Conservation (phyloP, 2,888 invertebrate species). For the Caradrina kadenii region DNA sequence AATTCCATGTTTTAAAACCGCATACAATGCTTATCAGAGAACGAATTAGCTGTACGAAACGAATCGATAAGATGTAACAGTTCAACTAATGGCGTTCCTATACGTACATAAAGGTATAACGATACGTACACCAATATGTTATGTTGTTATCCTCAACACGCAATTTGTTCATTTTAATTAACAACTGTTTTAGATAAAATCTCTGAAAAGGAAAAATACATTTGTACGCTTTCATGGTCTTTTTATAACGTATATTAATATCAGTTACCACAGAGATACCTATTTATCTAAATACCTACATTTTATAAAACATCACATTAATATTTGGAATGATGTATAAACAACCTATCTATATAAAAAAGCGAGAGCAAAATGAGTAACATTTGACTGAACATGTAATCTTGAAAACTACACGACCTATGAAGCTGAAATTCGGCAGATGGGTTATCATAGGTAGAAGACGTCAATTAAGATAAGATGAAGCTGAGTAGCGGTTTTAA, state of each 20-base stretch:
- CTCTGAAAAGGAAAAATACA: slow-evolving; percentile 24
- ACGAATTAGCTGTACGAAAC: slow-evolving; percentile 32
- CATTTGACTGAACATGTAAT: too few species aligned
- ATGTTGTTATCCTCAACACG: slow-evolving; percentile 29
- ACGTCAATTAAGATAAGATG: too few species aligned
- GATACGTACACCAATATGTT: slow-evolving; percentile 5
- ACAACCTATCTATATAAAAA: too few species aligned
- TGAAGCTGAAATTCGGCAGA: too few species aligned
- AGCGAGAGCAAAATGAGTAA: too few species aligned
- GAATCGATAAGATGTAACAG: slow-evolving; percentile 36
- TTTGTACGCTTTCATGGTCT: slow-evolving; percentile 16
- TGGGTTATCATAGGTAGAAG: too few species aligned
- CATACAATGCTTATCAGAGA: slow-evolving; percentile 25
- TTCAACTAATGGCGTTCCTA: slow-evolving; percentile 17
- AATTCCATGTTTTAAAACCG: slow-evolving; percentile 14
- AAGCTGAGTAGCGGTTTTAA: too few species aligned
- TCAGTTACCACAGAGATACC: background rate
- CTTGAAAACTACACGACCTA: too few species aligned
- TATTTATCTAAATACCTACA: background rate
- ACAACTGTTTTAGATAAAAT: slow-evolving; percentile 24
- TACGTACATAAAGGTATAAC: slow-evolving; percentile 3
- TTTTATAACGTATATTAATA: slow-evolving; percentile 2
- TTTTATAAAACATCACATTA: background rate
- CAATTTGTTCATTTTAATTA: slow-evolving; percentile 37
- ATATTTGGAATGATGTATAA: too few species aligned